Percentiles rank a stretch among this genome's conserved stretches.
Evolutionary conservation across 2,888 invertebrate species (phyloP).

Genomic region (Dryomyza anilis): DNA sequence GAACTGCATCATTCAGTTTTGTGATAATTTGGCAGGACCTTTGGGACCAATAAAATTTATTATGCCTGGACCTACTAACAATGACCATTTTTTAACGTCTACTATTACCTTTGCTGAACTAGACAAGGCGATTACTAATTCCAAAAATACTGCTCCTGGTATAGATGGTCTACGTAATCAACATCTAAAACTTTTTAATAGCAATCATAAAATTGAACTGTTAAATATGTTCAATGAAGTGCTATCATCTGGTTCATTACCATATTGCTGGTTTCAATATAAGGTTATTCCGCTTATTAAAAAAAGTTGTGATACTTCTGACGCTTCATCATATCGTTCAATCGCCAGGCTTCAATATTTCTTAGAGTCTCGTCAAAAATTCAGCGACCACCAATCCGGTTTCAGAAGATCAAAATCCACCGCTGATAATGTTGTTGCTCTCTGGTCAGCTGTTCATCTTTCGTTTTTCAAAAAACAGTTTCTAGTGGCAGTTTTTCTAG

Average conservation of each 20-base stretch:
- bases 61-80: not conserved
- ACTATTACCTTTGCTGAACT: not conserved
- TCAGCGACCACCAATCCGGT: no score
- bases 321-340: not conserved
- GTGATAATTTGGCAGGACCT: conserved; percentile 3
- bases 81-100: not conserved
- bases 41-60: not conserved
- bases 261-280: no score
- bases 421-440: not conserved
- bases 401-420: no score
- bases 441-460: not conserved
- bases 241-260: not conserved
- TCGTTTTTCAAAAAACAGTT: not conserved
- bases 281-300: no score
- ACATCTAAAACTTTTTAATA: not conserved
- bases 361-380: no score
- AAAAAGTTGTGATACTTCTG: not conserved
- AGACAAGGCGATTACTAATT: not conserved
- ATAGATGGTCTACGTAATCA: not conserved
- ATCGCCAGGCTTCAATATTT: no score
- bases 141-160: not conserved
- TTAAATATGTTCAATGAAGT: not conserved
- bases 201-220: not conserved
- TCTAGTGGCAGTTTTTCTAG: not conserved
- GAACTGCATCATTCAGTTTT: not conserved